Base-by-base conservation (phyloP, 2,797 vertebrate genomes). In the Muraenolepis orangiensis region DNA sequence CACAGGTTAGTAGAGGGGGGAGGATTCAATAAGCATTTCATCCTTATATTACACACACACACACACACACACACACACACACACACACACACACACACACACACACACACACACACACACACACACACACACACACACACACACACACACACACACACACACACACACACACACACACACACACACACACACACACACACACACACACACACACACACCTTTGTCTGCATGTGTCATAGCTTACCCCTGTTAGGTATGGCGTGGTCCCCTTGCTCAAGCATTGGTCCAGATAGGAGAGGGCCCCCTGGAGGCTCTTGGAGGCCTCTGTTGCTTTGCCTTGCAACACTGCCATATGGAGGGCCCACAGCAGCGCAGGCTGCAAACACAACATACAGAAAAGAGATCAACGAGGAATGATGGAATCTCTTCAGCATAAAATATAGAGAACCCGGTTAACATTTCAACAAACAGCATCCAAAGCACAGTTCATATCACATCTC, bases 311-410 rank as follows among this genome's bases (percentile, higher is more conserved):
- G 5, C 82, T 72, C 16, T 72, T 82, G 16, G 88, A 85, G 0
- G 92, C 90, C 71, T 96, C 94, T 36, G 89, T 87, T 46, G 84
- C 91, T 88, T 93, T 95, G 61, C 94, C 95, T 74, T 95, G 96
- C 71, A 96, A 86, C 80, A 94, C 91, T 76, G 91, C 89, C 75
- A 90, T 76, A 71, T 96, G 93, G 74, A 97, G 89, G 66, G 94
- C 93, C 2, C 90, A 88, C 0, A 89, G 80, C 76, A 95, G 80
- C 0, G 81, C 88, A n/a, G 96, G 95, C 96, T 98, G 84, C 34
- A 64, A 6, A 71, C 74, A 71, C 16, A 70, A 85, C 34, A 78
- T 51, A 83, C 66, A 80, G 67, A 51, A n/a, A n/a, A 80, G 30
- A 79, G 26, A 51, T 69, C 51, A 70, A 81, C 76, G 71, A 64